A percentile compares a stretch with the other conserved stretches of the same genome.
phyloP scores from a whole-genome alignment of 2,113 vertebrate genomes.

The Poeciliopsis retropinna region DNA sequence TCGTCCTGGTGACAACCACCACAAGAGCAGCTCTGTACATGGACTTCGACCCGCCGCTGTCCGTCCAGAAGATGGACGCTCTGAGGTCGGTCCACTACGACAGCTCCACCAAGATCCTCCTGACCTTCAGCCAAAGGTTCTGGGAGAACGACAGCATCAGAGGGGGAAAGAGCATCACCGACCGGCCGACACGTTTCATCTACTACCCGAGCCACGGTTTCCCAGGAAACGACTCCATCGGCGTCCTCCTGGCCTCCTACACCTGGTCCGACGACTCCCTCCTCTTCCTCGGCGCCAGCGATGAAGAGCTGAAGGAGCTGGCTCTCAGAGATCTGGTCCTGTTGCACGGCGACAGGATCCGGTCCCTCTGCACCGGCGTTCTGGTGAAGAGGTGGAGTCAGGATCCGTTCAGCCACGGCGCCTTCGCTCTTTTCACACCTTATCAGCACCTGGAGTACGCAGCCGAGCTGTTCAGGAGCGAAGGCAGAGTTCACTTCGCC shows the following conservation, averaged over 20 bases:
- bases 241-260: conserved; percentile 82
- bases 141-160: conserved; percentile 71
- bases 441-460: conserved; percentile 77
- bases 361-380: conserved; percentile 49
- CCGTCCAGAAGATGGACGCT: conserved; percentile 65
- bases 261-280: conserved; percentile 72
- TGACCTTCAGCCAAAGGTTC: conserved; percentile 78
- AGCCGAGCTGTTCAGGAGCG: conserved; percentile 48
- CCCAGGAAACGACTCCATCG: conserved; percentile 15
- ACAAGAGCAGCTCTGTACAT: conserved; percentile 80
- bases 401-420: conserved; percentile 74
- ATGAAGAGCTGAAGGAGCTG: conserved; percentile 54
- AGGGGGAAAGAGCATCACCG: conserved; percentile 75
- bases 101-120: conserved; percentile 75
- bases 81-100: conserved; percentile 78
- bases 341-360: conserved; percentile 66
- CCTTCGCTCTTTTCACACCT: conserved; percentile 79
- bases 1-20: conserved; percentile 71
- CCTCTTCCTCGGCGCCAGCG: conserved; percentile 69
- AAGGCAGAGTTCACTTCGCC: conserved; percentile 79
- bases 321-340: conserved; percentile 72
- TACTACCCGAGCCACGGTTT: conserved; percentile 84
- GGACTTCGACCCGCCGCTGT: conserved; percentile 70
- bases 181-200: conserved; percentile 78
- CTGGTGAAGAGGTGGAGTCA: conserved; percentile 79